Evolutionary conservation across 53 echinoderm and acorn worm species (phyloP), one percentile per base, ranked within the genome.

Genomic region (Hippasteria phrygiana): DNA sequence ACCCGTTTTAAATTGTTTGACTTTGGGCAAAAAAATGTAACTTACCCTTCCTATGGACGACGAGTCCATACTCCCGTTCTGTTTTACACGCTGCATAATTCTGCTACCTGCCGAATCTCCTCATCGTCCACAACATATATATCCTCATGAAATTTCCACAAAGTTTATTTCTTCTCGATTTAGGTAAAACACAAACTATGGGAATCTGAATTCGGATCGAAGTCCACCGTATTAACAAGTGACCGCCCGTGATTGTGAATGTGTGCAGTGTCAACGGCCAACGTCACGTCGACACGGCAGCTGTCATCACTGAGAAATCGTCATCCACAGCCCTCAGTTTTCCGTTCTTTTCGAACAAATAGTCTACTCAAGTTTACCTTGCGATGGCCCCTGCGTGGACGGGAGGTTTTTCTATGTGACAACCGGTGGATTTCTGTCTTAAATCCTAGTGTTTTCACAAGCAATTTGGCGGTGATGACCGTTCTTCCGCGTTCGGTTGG

Each of bases 401-500:
- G 37, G 3, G 18, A 35, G 33, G 18, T 12, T 67, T 36, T 1
- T 1, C 32, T 33, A 67, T 11, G 34, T 36, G 37, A 36, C 69
- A 67, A 11, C 69, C 6, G 37, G 22, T 11, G 59, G 33, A 67
- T 67, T 67, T 31, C 34, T 8, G 69, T 67, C 69, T 35, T 4
- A 67, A 67, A 0, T 35, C 10, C 69, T 20, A 16, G 37, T 67
- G 69, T 9, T 67, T 33, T 33, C 0, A 11, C 12, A 31, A 8
- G 47, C 31, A 11, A 14, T 75, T 31, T 50, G 50, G 11, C 50
- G 33, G 32, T 53, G 66, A 39, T n/a, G 41, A 33, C 13, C 40
- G 35, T 31, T 71, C 85, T 85, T 85, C 85, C 85, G 85, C 71
- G 85, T 85, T 85, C 54, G 29, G 85, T 71, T 50, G 69, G 18